These are phyloP conservation scores for Phasia obesa DNA, from an alignment of 2,888 invertebrate genomes.

Conservation along the genomic window DNA sequence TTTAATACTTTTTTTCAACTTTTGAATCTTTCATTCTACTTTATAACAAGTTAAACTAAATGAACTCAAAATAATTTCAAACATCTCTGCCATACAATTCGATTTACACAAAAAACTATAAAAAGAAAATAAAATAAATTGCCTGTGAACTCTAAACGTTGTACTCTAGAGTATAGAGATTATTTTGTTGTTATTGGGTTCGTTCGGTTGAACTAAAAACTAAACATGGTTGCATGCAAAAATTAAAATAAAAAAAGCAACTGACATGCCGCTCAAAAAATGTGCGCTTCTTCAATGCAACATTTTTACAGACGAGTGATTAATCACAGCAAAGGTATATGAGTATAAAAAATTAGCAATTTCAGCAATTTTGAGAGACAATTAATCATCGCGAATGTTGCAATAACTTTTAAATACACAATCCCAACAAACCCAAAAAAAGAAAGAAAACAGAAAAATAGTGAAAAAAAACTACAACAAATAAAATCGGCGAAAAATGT, in stretches of 20 bases:
- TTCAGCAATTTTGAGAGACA: constrained; percentile 83
- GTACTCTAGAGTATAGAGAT: not conserved
- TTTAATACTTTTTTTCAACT: constrained; percentile 7
- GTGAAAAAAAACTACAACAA: constrained; percentile 38
- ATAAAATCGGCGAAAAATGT: constrained; percentile 43
- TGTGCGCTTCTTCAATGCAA: constrained; percentile 70
- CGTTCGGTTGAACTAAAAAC: constrained; percentile 20
- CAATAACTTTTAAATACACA: constrained; percentile 71
- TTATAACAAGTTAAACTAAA: constrained; percentile 36
- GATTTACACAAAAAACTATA: not conserved
- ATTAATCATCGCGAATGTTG: constrained; percentile 79
- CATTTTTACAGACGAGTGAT: constrained; percentile 64
- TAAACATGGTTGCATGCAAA: constrained; percentile 55
- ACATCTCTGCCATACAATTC: constrained; percentile 11
- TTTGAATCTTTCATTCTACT: constrained; percentile 12
- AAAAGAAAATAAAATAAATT: constrained; percentile 35
- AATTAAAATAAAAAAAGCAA: constrained; percentile 12
- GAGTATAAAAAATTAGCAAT: constrained; percentile 76
- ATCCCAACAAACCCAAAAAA: constrained; percentile 36
- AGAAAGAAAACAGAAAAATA: constrained; percentile 7
- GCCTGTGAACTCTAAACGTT: constrained; percentile 43
- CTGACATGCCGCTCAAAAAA: constrained; percentile 65
- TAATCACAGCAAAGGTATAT: constrained; percentile 68
- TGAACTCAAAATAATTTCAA: constrained; percentile 40
- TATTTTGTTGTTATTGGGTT: not conserved